Base-by-base conservation (phyloP, 2,797 vertebrate genomes). In the Gymnocypris eckloni region DNA sequence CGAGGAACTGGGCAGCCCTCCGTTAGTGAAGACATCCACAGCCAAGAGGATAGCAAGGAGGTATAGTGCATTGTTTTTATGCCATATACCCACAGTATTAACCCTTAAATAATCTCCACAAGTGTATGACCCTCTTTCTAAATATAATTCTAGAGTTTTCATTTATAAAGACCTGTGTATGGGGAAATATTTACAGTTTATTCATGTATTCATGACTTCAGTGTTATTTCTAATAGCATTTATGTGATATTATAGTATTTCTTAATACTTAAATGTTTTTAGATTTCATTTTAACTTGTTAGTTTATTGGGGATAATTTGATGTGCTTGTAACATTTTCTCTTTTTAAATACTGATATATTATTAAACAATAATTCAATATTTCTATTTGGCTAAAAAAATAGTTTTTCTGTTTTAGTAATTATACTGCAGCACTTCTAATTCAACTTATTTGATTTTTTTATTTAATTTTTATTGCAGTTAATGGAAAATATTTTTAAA, bases 11-110 rank as follows among this genome's bases (percentile, higher is more conserved):
- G 91, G 25, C 89, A 94, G 15, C 86, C 92, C 0, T 95, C 95
- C 78, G 45, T 61, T 56, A 96, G 95, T 0, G 96, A 97, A 77
- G 96, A 97, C 41, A n/a, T 59, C 10, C 89, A 90, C 39, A 71
- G 50, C 77, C 91, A 89, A 83, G 92, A 93, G 45, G 91, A 93
- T 70, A 88, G 86, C 79, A 90, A 90, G 52, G 92, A 93, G 92
- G 92, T 93, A 87, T 67, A 64, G 72, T 52, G 15, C 25, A 13
- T n/a, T 25, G 11, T 43, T 77, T 15, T n/a, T 3, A 39, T 56
- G 52, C 50, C 33, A 37, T 67, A 37, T 18, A 37, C 66, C 33
- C 33, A 67, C 66, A 67, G 3, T 67, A 67, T 67, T 37, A 67
- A 8, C 16, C 16, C 33, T 18, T 37, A 7, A 67, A n/a, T 15